Evolutionary conservation across 2,888 invertebrate genomes (phyloP), one percentile per base, ranked within the genome.

Genomic region (Heliconius erato): DNA sequence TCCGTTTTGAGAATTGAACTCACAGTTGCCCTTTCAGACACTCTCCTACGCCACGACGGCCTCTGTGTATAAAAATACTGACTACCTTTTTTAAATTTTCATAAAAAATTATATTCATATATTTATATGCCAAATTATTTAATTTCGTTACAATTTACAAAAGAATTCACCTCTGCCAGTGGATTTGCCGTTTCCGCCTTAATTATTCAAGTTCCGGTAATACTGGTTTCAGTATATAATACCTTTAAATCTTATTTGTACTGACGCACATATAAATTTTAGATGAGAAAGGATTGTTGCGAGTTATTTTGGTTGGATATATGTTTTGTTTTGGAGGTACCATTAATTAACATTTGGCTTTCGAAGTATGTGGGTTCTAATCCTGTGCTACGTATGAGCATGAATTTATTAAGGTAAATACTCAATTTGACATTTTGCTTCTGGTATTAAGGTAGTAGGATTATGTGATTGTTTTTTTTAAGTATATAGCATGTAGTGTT

Each of bases 161-260:
- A 80, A 82, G 44, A 77, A 74, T 82, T 65, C 74, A 28, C 79
- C 68, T 59, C 54, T 72, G 67, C 72, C 32, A 67, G 79, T 54
- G 54, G 4, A 68, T 26, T 40, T 32, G 35, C 28, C 71, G 67
- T 35, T 81, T 80, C 82, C 79, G 82, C 19, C 23, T 82, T 77
- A 84, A 82, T 84, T 79, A 84, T 84, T 78, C 65, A 82, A 82
- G 32, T 74, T 72, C 80, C 79, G 78, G 82, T 79, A 74, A 79
- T 76, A 68, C 32, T 49, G 76, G 72, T 78, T 83, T 74, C 28
- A 69, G 74, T 23, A 79, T 63, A 67, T 28, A 78, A 68, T 67
- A 49, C 78, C 16, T 68, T 32, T 19, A 49, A 78, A 67, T 68
- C 49, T 78, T 49, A 32, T 71, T 81, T 78, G 71, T 72, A 59